Evolutionary conservation across 2,113 vertebrate species (phyloP), one percentile per base, ranked within the genome.

Genomic region (Hiodon tergisus): DNA sequence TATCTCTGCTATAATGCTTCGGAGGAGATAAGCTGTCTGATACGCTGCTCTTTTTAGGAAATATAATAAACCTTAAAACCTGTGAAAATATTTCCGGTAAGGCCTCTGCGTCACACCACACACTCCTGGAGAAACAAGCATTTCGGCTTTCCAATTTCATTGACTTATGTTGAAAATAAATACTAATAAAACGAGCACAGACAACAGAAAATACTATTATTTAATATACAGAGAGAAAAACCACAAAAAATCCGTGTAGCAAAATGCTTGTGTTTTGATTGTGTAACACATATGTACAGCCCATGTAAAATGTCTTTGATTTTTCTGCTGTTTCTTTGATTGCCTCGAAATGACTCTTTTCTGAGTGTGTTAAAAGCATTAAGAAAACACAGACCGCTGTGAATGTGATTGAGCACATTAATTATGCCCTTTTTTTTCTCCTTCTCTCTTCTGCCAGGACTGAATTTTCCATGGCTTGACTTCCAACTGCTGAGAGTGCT

Each of bases 401-500:
- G 87, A 88, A 90, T 83, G 82, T 85, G 86, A 86, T 87, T 83
- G 81, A 85, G 83, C 81, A 84, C 85, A 90, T 86, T 81, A 87
- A 88, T 87, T 84, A 80, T 3, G 69, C 67, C 77, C 76, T 65
- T 16, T 79, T 75, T 79, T 14, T 16, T 77, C 72, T 65, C 69
- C 60, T 53, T 50, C 59, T 63, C 53, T 8, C 53, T 47, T 17
- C 51, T 46, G 67, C n/a, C 67, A 67, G 87, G 75, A 85, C 84
- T 88, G 86, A 87, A 89, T 90, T 90, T 91, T 92, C 89, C 90
- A 85, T 86, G 88, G 75, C 83, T 85, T 84, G 80, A 82, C 81
- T 88, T 85, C 87, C 87, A 76, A 85, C 83, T 92, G 89, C 90
- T 92, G 91, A 92, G 91, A 89, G 85, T 85, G 88, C 89, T 89